Base-by-base conservation (phyloP, 2,888 invertebrate species). In the Corythucha ciliata region DNA sequence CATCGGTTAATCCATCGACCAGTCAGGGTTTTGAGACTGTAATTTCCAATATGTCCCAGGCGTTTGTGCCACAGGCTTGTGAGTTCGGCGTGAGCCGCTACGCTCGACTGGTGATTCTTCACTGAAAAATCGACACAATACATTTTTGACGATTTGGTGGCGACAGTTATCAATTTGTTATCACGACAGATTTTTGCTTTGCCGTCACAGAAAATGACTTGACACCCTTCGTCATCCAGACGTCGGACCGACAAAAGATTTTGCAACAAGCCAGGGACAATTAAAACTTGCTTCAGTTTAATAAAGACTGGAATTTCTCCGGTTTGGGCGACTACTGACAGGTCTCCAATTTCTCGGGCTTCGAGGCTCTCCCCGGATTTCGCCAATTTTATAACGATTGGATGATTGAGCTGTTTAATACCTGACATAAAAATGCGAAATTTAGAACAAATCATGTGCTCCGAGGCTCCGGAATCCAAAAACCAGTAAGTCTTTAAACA, bases 381-480 rank as follows among this genome's bases (percentile, higher is more conserved):
- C 29, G 29, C 29, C n/a, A 29, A 29, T n/a, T 8, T 29, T 10
- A 29, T 29, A 10, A 12, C n/a, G n/a, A 29, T 29, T 10, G 29
- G 29, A n/a, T n/a, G n/a, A 33, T 33, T 33, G 14, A 33, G 33
- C 33, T 33, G 14, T 33, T 16, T 16, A 33, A 33, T 33, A 33
- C 8, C 12, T 29, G n/a, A 29, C 12, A 16, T 33, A 33, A 5
- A 33, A 33, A 33, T 16, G 5, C 29, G 29, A 29, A 33, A 33
- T 33, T 29, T 10, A n/a, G n/a, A n/a, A n/a, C n/a, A n/a, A n/a
- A n/a, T n/a, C n/a, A n/a, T n/a, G n/a, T n/a, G n/a, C n/a, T n/a
- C n/a, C n/a, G n/a, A n/a, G n/a, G n/a, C n/a, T n/a, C n/a, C n/a
- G n/a, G n/a, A n/a, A n/a, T n/a, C n/a, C n/a, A n/a, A n/a, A n/a